Conservation (phyloP, 1,140 invertebrate genomes). For the Trichonephila inaurata region DNA sequence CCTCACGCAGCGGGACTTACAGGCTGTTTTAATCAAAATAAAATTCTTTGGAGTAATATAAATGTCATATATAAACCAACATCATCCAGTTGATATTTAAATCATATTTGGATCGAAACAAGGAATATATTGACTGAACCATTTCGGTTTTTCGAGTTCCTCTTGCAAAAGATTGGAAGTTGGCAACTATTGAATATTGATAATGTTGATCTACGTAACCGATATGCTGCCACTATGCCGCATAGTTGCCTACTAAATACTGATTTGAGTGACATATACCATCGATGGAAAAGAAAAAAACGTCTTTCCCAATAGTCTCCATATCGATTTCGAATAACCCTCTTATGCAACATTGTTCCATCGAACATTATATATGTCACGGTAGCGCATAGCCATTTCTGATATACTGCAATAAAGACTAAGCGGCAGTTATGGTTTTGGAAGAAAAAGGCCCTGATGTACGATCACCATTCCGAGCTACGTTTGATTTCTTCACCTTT, state of each 20-base stretch:
- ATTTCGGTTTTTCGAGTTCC: not conserved
- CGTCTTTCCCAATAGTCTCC: not conserved
- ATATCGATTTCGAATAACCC: slow-evolving; percentile 49
- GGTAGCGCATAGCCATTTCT: slow-evolving; percentile 47
- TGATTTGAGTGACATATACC: slow-evolving; percentile 39
- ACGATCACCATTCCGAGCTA: slow-evolving; percentile 63
- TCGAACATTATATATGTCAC: slow-evolving; percentile 46
- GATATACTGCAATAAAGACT: slow-evolving; percentile 66
- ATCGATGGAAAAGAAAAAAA: not conserved
- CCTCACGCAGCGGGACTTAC: too few relatives aligned
- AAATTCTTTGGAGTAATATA: too few relatives aligned
- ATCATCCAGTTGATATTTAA: too few relatives aligned
- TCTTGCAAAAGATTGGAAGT: not conserved
- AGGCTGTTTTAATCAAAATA: too few relatives aligned
- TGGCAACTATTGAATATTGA: slow-evolving; percentile 31
- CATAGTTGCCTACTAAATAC: slow-evolving; percentile 41
- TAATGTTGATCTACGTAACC: slow-evolving; percentile 14
- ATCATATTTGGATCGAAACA: too few relatives aligned
- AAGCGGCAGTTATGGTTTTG: slow-evolving; percentile 60
- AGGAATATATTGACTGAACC: not conserved
- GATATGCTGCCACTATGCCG: not conserved
- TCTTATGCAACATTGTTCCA: slow-evolving; percentile 31
- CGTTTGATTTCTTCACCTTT: slow-evolving; percentile 71
- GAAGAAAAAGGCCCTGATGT: slow-evolving; percentile 54
- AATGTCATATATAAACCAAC: too few relatives aligned